Base-by-base conservation (phyloP, 2,113 vertebrate genomes). In the Sterrhoptilus dennistouni region DNA sequence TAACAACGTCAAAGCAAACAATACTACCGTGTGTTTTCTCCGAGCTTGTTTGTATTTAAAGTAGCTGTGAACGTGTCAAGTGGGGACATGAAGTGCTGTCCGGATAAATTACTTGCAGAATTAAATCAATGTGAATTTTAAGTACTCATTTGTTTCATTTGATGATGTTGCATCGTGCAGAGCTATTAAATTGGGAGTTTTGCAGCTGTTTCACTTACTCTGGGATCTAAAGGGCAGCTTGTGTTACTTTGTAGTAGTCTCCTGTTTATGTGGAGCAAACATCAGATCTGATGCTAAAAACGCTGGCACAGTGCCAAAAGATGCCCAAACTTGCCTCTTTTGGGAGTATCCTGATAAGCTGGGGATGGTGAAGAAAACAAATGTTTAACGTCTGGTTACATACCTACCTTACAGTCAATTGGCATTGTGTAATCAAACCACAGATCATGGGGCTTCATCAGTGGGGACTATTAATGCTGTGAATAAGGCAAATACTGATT, bases 1-100 rank as follows among this genome's bases (percentile, higher is more conserved):
- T 95, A 93, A 97, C 97, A 97, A 94, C 60, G 4, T 80, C 90
- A 94, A 97, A 97, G 94, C 95, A 97, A 97, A 96, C 93, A 96
- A 81, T 94, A 83, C 84, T 77, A 24, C 61, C 84, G 45, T 52
- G 76, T 94, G 75, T 92, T 97, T 97, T 92, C 81, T 88, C 79
- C 70, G 69, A 92, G 86, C 86, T 95, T 87, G 83, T 96, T 96
- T 95, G 85, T 95, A 92, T 96, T 97, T 96, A 89, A 96, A 97
- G 93, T 97, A 95, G 93, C 90, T 24, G 9, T 83, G 85, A 87
- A 86, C 31, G 1, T 91, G 82, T 95, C 94, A 90, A 90, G 79
- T 87, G 81, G 81, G 78, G 78, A 85, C 78, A 63, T 57, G 47
- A 94, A 95, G 83, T 64, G 35, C 47, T 90, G 49, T 76, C 61